These are phyloP conservation scores for Ypsolopha scabrella DNA, from an alignment of 2,888 invertebrate species.

Conservation along the genomic window DNA sequence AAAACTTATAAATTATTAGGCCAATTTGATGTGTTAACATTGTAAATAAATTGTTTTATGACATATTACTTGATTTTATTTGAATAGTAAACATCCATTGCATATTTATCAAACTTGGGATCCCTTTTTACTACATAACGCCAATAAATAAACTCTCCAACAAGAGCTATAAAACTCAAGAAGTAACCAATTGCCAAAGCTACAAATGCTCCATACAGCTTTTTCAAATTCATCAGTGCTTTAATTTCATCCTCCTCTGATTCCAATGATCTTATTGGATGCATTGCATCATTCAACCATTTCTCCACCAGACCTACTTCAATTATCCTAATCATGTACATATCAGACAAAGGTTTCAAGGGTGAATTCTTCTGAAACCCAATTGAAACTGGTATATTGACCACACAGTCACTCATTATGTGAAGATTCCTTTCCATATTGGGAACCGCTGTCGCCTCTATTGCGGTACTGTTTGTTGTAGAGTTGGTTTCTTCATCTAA, in stretches of 20 bases:
- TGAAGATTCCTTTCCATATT: constrained; percentile 72
- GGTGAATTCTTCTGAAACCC: constrained; percentile 88
- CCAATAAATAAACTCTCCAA: constrained; percentile 77
- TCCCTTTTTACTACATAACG: constrained; percentile 72
- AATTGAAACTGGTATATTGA: constrained; percentile 84
- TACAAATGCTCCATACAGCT: constrained; percentile 82
- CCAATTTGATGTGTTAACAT: constrained; percentile 15
- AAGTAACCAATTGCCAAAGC: constrained; percentile 78
- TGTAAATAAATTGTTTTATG: constrained; percentile 12
- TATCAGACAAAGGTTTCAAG: constrained; percentile 76
- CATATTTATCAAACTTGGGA: constrained; percentile 80
- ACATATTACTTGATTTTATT: constrained; percentile 47
- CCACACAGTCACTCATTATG: constrained; percentile 85
- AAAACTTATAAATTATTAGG: neutral
- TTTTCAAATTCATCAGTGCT: constrained; percentile 81
- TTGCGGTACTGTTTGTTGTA: constrained; percentile 10
- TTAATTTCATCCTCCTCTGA: constrained; percentile 73
- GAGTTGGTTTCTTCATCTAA: constrained; percentile 25
- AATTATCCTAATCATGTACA: constrained; percentile 74
- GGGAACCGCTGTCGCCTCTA: constrained; percentile 9
- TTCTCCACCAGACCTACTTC: constrained; percentile 84
- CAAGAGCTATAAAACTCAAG: constrained; percentile 66
- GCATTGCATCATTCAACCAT: constrained; percentile 82
- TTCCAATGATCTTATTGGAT: constrained; percentile 64
- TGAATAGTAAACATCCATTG: constrained; percentile 64